A percentile compares a stretch with the other conserved stretches of the same genome.
Evolutionary conservation across 2,888 invertebrate genomes (phyloP).

Genomic region (Onthophagus sagittarius): DNA sequence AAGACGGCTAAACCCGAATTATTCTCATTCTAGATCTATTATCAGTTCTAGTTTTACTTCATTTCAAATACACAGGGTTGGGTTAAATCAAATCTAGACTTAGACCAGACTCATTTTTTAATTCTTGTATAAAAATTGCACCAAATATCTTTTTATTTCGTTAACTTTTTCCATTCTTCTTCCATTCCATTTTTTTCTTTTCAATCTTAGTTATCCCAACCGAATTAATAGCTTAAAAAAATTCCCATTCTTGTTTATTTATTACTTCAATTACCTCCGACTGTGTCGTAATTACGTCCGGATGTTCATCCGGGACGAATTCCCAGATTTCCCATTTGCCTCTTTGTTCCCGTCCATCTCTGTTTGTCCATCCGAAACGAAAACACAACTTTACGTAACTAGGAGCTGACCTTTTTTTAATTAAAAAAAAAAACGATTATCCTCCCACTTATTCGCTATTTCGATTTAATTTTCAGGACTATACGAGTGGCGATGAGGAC

Average conservation of each 20-base stretch:
- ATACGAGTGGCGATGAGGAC: constrained; percentile 59
- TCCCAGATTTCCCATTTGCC: neutral
- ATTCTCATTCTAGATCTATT: too few species aligned
- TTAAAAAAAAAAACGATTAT: neutral
- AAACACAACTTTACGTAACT: neutral
- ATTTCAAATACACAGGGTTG: too few species aligned
- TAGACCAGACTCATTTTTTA: too few species aligned
- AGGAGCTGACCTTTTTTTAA: neutral
- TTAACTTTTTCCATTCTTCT: too few species aligned
- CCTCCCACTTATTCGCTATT: neutral
- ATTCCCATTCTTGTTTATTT: neutral
- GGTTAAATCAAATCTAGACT: too few species aligned
- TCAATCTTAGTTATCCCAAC: too few species aligned
- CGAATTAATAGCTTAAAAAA: too few species aligned
- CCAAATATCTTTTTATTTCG: too few species aligned
- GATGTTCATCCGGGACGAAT: neutral
- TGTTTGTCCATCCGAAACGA: neutral
- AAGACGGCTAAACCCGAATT: too few species aligned
- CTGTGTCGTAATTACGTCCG: neutral
- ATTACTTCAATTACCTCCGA: neutral
- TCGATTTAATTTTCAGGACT: constrained; percentile 55
- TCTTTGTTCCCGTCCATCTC: neutral
- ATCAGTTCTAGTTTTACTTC: too few species aligned
- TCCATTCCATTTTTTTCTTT: too few species aligned
- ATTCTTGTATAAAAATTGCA: too few species aligned